These are phyloP conservation scores for Ectemnius continuus DNA, from an alignment of 2,888 invertebrate genomes.

Conservation along the genomic window DNA sequence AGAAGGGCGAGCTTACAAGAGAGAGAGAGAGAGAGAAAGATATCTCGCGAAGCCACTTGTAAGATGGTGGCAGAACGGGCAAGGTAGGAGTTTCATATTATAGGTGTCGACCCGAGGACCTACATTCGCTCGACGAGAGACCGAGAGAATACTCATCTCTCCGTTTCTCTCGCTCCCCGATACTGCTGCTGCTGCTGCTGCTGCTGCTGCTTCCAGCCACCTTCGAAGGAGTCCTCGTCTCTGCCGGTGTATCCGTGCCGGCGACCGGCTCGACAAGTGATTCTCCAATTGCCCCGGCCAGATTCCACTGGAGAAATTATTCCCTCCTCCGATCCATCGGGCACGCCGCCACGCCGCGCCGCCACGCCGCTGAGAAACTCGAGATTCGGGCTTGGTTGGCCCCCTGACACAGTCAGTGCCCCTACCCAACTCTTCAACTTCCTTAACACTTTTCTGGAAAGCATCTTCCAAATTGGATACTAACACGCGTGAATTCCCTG, in stretches of 20 bases:
- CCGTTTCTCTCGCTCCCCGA: slow-evolving; percentile 20
- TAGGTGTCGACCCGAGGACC: slow-evolving; percentile 74
- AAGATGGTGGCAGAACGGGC: slow-evolving; percentile 38
- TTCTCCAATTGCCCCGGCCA: slow-evolving; percentile 56
- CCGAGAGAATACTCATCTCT: slow-evolving; percentile 29
- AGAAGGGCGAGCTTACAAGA: not conserved
- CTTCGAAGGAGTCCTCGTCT: slow-evolving; percentile 35
- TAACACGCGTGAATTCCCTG: no score
- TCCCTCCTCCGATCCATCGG: slow-evolving; percentile 13
- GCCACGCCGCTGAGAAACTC: not conserved
- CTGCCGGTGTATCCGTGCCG: slow-evolving; percentile 55
- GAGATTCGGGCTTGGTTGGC: not conserved
- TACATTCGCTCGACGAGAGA: slow-evolving; percentile 66
- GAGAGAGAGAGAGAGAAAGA: no score
- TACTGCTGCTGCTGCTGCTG: no score
- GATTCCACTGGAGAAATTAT: slow-evolving; percentile 60
- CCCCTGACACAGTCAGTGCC: no score
- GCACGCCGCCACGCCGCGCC: no score
- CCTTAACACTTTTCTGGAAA: no score
- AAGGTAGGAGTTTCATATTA: slow-evolving; percentile 63
- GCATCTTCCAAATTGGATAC: no score
- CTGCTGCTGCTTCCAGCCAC: slow-evolving; percentile 20
- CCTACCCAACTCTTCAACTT: no score
- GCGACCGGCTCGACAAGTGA: slow-evolving; percentile 43
- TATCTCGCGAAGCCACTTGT: slow-evolving; percentile 43